Evolutionary conservation across 2,888 invertebrate genomes (phyloP), one percentile per base, ranked within the genome.

Genomic region (Biston betularia): DNA sequence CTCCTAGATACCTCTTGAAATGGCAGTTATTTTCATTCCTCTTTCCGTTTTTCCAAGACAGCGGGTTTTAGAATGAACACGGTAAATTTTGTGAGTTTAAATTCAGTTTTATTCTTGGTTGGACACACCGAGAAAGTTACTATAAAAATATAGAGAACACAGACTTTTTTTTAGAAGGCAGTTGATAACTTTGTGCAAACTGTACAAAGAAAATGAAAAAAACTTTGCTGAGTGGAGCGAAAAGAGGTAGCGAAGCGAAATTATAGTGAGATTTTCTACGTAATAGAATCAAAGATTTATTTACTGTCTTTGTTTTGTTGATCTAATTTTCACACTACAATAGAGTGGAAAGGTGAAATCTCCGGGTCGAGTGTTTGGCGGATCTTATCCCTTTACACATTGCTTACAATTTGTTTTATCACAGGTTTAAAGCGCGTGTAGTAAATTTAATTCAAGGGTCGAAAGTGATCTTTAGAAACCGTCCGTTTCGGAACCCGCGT

Each of bases 61-160:
- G 14, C 15, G 24, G 34, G 24, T 42, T 42, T 35, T 42, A 42
- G 42, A 54, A 42, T 54, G 24, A 42, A 12, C 54, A 42, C 46
- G 15, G 2, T 46, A 35, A 35, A 56, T 40, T 38, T 11, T 53
- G 38, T 10, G 56, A 45, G 45, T 45, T 46, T 10, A 45, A 48
- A 48, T 48, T 48, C n/a, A 44, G 44, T 57, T 48, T 46, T n/a
- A 6, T 57, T 57, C 34, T 55, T 24, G 46, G 46, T 46, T 55
- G 24, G 8, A 40, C 12, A 15, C 3, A 42, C 44, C 24, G n/a
- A 34, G 50, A 35, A 52, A 52, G n/a, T 35, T 6, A 6, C 40
- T 53, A n/a, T 53, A 10, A 10, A 53, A 53, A 50, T 40, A 40
- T 1, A 53, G 38, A 15, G 33, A 53, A 53, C 53, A 3, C n/a